Evolutionary conservation across 2,113 vertebrate genomes (phyloP), one percentile per base, ranked within the genome.

Genomic region (Mixornis gularis): DNA sequence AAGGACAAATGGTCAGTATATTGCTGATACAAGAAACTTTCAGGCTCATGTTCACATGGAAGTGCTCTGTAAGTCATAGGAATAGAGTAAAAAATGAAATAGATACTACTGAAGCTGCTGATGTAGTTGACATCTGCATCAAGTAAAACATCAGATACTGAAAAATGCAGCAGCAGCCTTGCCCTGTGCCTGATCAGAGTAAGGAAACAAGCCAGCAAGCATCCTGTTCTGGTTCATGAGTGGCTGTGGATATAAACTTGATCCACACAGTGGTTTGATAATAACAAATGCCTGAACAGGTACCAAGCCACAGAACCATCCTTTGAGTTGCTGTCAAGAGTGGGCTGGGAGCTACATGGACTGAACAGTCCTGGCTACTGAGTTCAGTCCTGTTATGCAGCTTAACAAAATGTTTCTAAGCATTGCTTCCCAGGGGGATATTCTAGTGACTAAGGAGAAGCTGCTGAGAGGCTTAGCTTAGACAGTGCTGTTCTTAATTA

Each of bases 321-420:
- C 6, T 17, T 10, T 3, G 29, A 63, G 2, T 21, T 51, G 53
- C 32, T 74, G 14, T 82, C 58, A 16, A 17, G 36, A 14, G 26
- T 1, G 21, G 38, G 25, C 0, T 34, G 53, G 71, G 51, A 94
- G 36, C 53, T 40, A 18, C 24, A 4, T 0, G 0, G 49, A 16
- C 6, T 0, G 0, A 68, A 21, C 41, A 34, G 58, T 41, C 8
- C 4, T 3, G 4, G n/a, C 18, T 27, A 0, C 12, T 6, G 44
- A 27, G 46, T 27, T 70, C 36, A 32, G 34, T 49, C 4, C 2
- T 1, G 27, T 64, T 40, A 15, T 0, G 1, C 11, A 59, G 44
- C 44, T 68, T 58, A 53, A 51, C 32, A 38, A n/a, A 34, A 20
- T 4, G 24, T 2, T 74, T 80, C 36, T 22, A 48, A 78, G 56